A percentile compares a stretch with the other conserved stretches of the same genome.
Evolutionary conservation across 2,797 vertebrate genomes (phyloP).

Genomic region (Caiman crocodilus): DNA sequence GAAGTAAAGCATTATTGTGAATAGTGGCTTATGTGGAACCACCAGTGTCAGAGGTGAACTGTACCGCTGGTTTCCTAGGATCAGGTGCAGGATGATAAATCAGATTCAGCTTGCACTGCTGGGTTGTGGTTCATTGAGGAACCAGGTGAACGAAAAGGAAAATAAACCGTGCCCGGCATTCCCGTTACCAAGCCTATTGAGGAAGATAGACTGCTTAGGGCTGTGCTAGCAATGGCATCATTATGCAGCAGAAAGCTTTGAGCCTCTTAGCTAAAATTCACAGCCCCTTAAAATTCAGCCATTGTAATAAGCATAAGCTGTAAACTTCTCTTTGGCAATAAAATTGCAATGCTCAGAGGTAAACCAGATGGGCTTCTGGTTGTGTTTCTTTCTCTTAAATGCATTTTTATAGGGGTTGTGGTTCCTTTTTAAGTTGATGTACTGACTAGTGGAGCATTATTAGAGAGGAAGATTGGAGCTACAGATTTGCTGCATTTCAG

Average conservation of each 20-base stretch:
- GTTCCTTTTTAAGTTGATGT: neutral
- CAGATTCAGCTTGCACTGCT: neutral
- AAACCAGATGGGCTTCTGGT: neutral
- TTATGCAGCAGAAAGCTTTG: neutral
- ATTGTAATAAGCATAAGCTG: fast-evolving
- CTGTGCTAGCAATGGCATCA: neutral
- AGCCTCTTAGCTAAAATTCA: neutral
- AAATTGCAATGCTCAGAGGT: neutral
- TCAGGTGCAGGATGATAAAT: neutral
- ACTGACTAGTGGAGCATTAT: fast-evolving
- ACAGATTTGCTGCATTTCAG: neutral
- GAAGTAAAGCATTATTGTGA: neutral
- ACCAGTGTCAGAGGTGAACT: neutral
- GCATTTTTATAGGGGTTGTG: neutral
- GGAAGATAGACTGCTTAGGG: neutral
- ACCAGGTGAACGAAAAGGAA: neutral
- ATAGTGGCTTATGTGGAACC: fast-evolving
- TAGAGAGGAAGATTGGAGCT: neutral
- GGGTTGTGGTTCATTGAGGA: neutral
- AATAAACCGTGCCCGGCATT: neutral
- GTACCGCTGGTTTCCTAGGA: neutral
- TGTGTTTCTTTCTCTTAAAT: neutral
- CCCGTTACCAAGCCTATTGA: fast-evolving
- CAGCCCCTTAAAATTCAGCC: neutral
- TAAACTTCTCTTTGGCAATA: neutral